phyloP scores from a whole-genome alignment of 2,888 invertebrate species.

The Ctenicera cuprea region DNA sequence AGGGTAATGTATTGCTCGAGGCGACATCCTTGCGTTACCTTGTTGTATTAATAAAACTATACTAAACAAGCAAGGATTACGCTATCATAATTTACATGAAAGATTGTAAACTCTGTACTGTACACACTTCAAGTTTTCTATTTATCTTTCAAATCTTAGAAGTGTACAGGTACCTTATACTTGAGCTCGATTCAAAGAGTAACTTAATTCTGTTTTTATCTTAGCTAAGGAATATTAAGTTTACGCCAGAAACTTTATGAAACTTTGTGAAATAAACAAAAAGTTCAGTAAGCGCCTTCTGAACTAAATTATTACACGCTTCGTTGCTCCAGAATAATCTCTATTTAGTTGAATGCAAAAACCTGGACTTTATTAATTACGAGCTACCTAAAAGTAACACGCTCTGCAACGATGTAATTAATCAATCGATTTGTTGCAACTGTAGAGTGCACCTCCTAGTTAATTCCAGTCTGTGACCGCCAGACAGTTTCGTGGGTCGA shows the following conservation, averaged over 20 bases:
- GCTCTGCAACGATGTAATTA: neutral
- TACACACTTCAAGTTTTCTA: neutral
- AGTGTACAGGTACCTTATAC: neutral
- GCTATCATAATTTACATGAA: no score
- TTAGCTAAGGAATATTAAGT: constrained; percentile 21
- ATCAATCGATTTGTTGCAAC: neutral
- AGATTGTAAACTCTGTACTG: no score
- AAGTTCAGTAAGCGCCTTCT: constrained; percentile 26
- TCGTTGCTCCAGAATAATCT: constrained; percentile 38
- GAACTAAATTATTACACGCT: constrained; percentile 36
- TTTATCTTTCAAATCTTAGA: constrained; percentile 5
- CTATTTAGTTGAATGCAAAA: constrained; percentile 29
- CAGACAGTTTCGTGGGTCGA: constrained; percentile 45
- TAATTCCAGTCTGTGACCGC: constrained; percentile 36
- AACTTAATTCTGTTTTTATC: constrained; percentile 24
- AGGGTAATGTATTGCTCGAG: no score
- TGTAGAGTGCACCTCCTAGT: neutral
- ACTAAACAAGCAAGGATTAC: no score
- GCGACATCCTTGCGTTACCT: no score
- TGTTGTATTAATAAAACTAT: no score
- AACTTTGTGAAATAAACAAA: constrained; percentile 27
- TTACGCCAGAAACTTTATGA: constrained; percentile 3
- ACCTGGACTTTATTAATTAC: neutral
- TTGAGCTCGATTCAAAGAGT: constrained; percentile 3
- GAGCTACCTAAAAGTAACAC: no score